A percentile compares a stretch with the other conserved stretches of the same genome.
phyloP scores from a whole-genome alignment of 2,113 vertebrate genomes.

The Muntiacus muntjak region DNA sequence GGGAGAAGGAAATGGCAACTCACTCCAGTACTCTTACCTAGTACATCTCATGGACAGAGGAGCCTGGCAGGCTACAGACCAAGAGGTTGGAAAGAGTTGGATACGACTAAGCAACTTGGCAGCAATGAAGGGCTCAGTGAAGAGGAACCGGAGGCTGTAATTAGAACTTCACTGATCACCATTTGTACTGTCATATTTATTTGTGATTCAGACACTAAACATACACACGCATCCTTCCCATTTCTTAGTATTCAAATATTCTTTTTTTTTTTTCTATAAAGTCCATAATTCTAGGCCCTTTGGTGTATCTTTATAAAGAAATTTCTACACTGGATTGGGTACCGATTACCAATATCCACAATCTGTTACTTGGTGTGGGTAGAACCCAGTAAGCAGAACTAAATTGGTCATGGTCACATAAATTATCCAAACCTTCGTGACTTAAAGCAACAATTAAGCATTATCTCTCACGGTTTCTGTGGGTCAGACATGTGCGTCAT shows the following conservation, averaged over 20 bases:
- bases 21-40: neutral
- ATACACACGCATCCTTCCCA: neutral
- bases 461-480: neutral
- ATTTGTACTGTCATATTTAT: no score
- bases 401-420: neutral
- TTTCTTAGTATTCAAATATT: neutral
- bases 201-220: neutral
- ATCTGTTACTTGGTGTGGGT: neutral
- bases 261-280: neutral
- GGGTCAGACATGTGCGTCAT: neutral
- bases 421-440: neutral
- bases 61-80: neutral
- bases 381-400: neutral
- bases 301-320: neutral
- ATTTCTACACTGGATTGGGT: neutral
- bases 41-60: neutral
- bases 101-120: fast-evolving
- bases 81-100: neutral
- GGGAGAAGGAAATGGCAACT: neutral
- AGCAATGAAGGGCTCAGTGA: neutral
- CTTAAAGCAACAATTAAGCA: neutral
- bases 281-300: neutral
- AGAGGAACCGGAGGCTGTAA: no score
- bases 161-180: neutral
- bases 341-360: neutral